A percentile compares a stretch with the other conserved stretches of the same genome.
These are phyloP conservation scores for Trachelus tabidus DNA, from an alignment of 2,888 invertebrate species.

Conservation along the genomic window DNA sequence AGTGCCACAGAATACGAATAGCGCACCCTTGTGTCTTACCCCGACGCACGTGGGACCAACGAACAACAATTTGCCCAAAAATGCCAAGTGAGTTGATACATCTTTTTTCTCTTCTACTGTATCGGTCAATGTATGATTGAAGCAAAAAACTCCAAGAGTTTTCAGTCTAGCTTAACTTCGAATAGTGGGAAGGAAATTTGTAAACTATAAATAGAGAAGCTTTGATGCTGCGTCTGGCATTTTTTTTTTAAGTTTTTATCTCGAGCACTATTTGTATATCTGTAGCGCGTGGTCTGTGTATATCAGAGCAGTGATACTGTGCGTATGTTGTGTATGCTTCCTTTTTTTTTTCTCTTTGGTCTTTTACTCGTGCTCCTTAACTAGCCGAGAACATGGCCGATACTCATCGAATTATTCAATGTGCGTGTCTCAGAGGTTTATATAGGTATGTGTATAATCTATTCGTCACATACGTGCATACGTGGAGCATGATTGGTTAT, in stretches of 20 bases:
- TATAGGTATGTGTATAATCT: background rate
- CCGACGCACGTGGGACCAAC: constrained; percentile 67
- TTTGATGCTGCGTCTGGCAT: background rate
- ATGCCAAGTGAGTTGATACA: constrained; percentile 84
- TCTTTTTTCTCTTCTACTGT: constrained; percentile 20
- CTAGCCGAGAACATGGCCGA: background rate
- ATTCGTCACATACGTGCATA: background rate
- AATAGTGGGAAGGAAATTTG: background rate
- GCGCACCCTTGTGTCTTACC: constrained; percentile 60
- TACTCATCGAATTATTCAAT: background rate
- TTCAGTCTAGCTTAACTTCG: background rate
- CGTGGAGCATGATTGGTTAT: background rate
- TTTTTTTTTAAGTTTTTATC: background rate
- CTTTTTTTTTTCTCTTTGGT: background rate
- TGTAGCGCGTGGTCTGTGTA: background rate
- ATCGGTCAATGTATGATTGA: constrained; percentile 21
- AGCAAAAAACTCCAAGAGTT: constrained; percentile 20
- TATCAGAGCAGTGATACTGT: background rate
- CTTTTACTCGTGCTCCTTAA: background rate
- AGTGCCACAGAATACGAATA: constrained; percentile 76
- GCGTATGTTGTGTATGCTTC: background rate
- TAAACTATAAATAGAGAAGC: background rate
- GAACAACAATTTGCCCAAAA: constrained; percentile 76
- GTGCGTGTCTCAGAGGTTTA: background rate
- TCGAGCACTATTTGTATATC: background rate